phyloP scores from a whole-genome alignment of 1,140 invertebrate genomes.

The Drosophila bipectinata region DNA sequence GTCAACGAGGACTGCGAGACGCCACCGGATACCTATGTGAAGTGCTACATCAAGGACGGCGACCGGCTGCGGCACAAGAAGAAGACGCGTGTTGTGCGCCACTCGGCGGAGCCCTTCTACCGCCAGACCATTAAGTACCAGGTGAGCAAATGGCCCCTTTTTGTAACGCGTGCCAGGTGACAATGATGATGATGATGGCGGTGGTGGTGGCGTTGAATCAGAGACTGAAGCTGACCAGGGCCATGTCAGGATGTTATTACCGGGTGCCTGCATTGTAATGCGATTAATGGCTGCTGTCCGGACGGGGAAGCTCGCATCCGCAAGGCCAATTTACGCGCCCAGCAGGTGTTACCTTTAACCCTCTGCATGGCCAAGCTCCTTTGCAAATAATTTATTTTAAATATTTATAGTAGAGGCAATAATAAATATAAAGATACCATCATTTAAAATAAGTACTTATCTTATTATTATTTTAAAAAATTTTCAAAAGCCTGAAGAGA shows the following conservation, averaged over 20 bases:
- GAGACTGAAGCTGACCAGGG: conserved; percentile 13
- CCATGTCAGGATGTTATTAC: conserved; percentile 36
- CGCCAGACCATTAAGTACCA: conserved; percentile 95
- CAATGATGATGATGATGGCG: conserved; percentile 18
- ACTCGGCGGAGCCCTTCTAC: conserved; percentile 92
- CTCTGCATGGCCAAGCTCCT: conserved; percentile 4
- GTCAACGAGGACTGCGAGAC: conserved; percentile 84
- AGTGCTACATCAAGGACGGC: conserved; percentile 95
- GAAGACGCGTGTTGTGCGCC: conserved; percentile 93
- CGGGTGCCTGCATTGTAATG: conserved; percentile 53
- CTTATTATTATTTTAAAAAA: no score
- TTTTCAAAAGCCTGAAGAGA: neutral
- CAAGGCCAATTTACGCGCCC: conserved; percentile 44
- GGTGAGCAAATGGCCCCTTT: conserved; percentile 78
- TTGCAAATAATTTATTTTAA: neutral
- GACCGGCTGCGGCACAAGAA: conserved; percentile 94
- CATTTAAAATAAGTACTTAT: no score
- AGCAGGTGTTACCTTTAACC: conserved; percentile 22
- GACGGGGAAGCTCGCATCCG: conserved; percentile 9
- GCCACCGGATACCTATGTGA: conserved; percentile 94
- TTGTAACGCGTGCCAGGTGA: conserved; percentile 21
- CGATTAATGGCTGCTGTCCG: conserved; percentile 56
- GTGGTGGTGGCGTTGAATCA: neutral
- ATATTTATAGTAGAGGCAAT: neutral
- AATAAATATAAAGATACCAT: neutral